Base-by-base conservation (phyloP, 2,113 vertebrate genomes). In the Odontesthes bonariensis region DNA sequence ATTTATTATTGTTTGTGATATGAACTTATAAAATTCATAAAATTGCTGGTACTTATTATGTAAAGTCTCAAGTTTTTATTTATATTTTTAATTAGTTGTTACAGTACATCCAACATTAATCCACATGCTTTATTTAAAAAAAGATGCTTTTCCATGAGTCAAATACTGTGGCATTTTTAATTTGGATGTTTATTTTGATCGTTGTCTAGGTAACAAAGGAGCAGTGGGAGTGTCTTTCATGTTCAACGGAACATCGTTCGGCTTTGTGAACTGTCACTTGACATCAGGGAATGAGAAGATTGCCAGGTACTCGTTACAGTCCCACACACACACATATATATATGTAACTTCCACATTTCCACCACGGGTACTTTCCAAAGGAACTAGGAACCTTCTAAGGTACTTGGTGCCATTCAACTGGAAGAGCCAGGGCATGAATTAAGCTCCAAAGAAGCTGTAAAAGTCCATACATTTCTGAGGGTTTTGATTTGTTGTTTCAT, bases 221-320 rank as follows among this genome's bases (percentile, higher is more conserved):
- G 98, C 98, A 0, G 98, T 98, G 35, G 98, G 97, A 0, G 94
- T 99, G 65, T 99, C 98, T 19, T 98, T 99, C 87, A 97, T 99
- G 96, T 99, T 99, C 86, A 98, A 98, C 0, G 97, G 98, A 70
- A 99, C 98, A 0, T 99, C 98, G 1, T 97, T 99, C 32, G 98
- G 98, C 33, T 99, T 99, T 42, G 98, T 99, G 54, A 99, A 99
- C 82, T 98, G 98, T 85, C 98, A 99, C 81, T 94, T 99, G 79
- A 99, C 98, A 8, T 99, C 98, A 0, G 98, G 98, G 54, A 99
- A 96, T n/a, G 98, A 99, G 91, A 99, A 99, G 82, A 98, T 97
- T 0, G 95, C 95, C 35, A 94, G 97, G 97, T 98, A 82, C 14
- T 2, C 8, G 3, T 38, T 13, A 44, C 35, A 6, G n/a, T 61